These are phyloP conservation scores for Liopterus haemorrhoidalis DNA, from an alignment of 2,888 invertebrate genomes.

Conservation along the genomic window DNA sequence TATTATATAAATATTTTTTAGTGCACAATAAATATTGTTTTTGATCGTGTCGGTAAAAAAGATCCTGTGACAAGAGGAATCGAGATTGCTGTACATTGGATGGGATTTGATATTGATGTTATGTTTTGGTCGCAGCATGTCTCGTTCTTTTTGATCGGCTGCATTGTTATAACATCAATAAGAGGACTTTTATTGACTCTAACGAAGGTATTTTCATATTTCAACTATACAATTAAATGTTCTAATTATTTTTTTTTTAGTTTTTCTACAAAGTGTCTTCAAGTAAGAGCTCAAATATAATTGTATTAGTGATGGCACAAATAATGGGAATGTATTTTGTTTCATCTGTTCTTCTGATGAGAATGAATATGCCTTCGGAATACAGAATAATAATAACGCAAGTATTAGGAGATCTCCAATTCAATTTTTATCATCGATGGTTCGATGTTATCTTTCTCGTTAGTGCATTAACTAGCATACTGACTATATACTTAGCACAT, in stretches of 20 bases:
- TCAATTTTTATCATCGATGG: constrained; percentile 99
- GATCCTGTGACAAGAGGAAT: constrained; percentile 96
- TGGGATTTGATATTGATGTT: constrained; percentile 94
- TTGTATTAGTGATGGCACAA: constrained; percentile 92
- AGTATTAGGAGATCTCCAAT: constrained; percentile 94
- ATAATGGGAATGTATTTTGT: constrained; percentile 99
- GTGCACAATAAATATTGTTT: constrained; percentile 98
- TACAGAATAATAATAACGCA: constrained; percentile 88
- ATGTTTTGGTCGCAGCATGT: constrained; percentile 99
- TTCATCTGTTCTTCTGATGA: constrained; percentile 91
- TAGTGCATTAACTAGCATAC: constrained; percentile 91
- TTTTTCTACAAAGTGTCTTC: constrained; percentile 99
- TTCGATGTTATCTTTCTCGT: constrained; percentile 99
- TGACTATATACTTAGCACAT: constrained; percentile 91
- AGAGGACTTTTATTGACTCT: constrained; percentile 90
- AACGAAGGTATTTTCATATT: constrained; percentile 70
- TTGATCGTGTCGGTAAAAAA: constrained; percentile 96
- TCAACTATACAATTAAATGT: no score
- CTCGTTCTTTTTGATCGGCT: constrained; percentile 93
- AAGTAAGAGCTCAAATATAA: constrained; percentile 96
- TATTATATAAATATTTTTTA: constrained; percentile 46
- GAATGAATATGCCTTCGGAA: constrained; percentile 99
- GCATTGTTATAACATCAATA: constrained; percentile 96
- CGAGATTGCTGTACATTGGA: constrained; percentile 94
- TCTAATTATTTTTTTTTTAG: constrained; percentile 58